These are phyloP conservation scores for Sebastes itinus DNA, from an alignment of 2,797 vertebrate species.

Conservation along the genomic window DNA sequence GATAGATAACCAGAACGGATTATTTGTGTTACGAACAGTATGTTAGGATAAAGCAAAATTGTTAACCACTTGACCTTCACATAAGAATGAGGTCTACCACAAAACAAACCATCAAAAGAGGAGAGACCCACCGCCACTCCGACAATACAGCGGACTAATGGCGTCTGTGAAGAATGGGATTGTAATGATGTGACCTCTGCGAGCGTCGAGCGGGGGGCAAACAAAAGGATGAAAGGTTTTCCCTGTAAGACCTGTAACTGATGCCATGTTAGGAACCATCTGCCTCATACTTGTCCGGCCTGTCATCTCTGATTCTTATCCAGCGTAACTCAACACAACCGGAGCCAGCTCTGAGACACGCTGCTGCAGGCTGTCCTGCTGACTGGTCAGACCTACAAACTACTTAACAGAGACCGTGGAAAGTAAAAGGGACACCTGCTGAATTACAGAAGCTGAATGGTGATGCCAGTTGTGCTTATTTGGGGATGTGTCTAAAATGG, in stretches of 20 bases:
- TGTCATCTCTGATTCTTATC: constrained; percentile 93
- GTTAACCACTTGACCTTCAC: constrained; percentile 77
- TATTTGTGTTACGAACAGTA: background rate
- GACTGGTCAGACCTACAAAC: constrained; percentile 70
- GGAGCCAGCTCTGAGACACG: constrained; percentile 85
- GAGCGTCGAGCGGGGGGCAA: constrained; percentile 77
- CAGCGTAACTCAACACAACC: constrained; percentile 87
- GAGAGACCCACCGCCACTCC: constrained; percentile 73
- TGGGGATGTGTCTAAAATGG: background rate
- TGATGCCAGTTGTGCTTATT: constrained; percentile 71
- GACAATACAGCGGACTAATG: constrained; percentile 84
- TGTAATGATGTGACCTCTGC: constrained; percentile 84
- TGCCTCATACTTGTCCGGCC: constrained; percentile 90
- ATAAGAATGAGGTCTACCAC: constrained; percentile 78
- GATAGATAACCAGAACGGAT: background rate
- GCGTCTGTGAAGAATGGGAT: constrained; percentile 87
- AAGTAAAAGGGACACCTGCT: constrained; percentile 25
- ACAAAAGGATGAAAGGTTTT: constrained; percentile 91
- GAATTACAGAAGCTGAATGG: constrained; percentile 73
- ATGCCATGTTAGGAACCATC: constrained; percentile 93
- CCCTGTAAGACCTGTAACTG: constrained; percentile 90
- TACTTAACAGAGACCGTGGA: constrained; percentile 14
- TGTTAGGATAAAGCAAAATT: background rate
- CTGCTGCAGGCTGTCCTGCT: constrained; percentile 83
- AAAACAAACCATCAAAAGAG: constrained; percentile 81